Evolutionary conservation across 2,113 vertebrate species (phyloP), one percentile per base, ranked within the genome.

Genomic region (Odocoileus hemionus): DNA sequence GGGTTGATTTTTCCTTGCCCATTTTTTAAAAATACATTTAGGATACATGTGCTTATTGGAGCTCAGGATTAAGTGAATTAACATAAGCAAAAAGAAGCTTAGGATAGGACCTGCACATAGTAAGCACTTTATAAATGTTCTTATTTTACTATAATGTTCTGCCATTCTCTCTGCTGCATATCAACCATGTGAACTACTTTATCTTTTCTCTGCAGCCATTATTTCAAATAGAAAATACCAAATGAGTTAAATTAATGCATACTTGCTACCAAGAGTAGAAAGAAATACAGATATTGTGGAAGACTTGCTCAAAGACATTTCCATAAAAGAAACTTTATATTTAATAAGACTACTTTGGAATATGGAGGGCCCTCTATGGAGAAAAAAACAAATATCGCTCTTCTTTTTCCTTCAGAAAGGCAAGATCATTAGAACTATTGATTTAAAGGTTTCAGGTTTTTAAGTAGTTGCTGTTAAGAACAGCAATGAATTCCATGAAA

Each of bases 301-400:
- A 98, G 92, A 97, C 95, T 91, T 97, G 97, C 95, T 88, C 97
- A 97, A 97, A 98, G 97, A 95, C 89, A 91, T 92, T 98, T 98
- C 97, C 61, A 88, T 91, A 78, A 97, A 96, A 97, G 94, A 97
- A 93, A 96, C 94, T 97, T 95, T 91, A 28, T 61, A 67, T 94
- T 91, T 98, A 97, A 94, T 97, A 95, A 97, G 86, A 76, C 54
- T 86, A 43, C 21, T 2, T 11, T 89, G 70, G n/a, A 47, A 84
- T 94, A 76, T 85, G 19, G 9, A 78, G 60, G 3, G 19, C 15
- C 39, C 8, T 58, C 17, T 60, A 9, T 1, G 16, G 78, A 43
- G 86, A 19, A 23, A 47, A 30, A 87, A 15, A 80, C 83, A 9
- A 54, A 23, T 78, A 50, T 54, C 70, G 21, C 52, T 87, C 79